Evolutionary conservation across 2,797 vertebrate genomes (phyloP), one percentile per base, ranked within the genome.

Genomic region (Phoebastria nigripes): DNA sequence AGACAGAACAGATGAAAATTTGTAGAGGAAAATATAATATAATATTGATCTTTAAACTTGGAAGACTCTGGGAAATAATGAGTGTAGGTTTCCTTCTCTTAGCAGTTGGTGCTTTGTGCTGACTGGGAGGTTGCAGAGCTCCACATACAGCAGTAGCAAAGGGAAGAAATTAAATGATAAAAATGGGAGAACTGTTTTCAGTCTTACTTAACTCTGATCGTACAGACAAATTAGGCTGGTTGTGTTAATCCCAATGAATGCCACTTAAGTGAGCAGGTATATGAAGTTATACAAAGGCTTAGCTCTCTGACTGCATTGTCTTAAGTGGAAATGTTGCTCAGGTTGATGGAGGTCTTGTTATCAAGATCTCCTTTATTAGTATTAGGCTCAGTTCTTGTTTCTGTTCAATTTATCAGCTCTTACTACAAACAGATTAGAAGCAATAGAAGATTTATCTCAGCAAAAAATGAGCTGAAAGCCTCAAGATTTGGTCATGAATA

Each of bases 1-100:
- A 96, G 94, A 89, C 80, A 71, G 95, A 96, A 73, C 90, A 95
- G 88, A 96, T 89, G 81, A 97, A 91, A 94, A 87, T 89, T 73
- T 3, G 5, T 39, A 35, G 71, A 90, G 74, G 88, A 84, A 92
- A 91, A 95, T 85, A 91, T 24, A 91, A 83, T 90, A 67, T 46
- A 80, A 96, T 96, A 94, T 90, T 94, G 94, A 93, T 96, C 80
- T 87, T 89, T 71, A 81, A 78, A 54, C 54, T 42, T 93, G 65
- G 69, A 67, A 90, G 56, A 62, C 52, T 85, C n/a, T 67, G 82
- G 71, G 86, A 96, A 96, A 77, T 91, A 72, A 80, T 0, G 3
- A 70, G 73, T 24, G 8, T 28, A 51, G 66, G 26, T 88, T 90
- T 72, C 28, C 51, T 67, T 59, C 59, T 58, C 33, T 47, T 59